A percentile compares a stretch with the other conserved stretches of the same genome.
phyloP scores from a whole-genome alignment of 2,888 invertebrate species.

The Aporophyla nigra region DNA sequence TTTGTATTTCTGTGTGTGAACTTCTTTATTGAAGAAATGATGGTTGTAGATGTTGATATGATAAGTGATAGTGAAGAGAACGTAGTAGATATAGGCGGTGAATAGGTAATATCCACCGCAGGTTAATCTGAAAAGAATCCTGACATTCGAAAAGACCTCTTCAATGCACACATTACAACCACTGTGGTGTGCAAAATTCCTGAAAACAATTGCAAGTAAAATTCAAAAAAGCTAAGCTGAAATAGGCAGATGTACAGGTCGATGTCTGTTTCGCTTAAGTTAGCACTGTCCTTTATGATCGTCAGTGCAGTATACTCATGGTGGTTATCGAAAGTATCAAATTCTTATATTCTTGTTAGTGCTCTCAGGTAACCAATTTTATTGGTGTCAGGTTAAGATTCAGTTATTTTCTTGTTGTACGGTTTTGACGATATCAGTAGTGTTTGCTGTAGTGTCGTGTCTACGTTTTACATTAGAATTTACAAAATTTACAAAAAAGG shows the following conservation, averaged over 20 bases:
- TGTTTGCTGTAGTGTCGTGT: slow-evolving; percentile 75
- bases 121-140: slow-evolving; percentile 41
- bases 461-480: slow-evolving; percentile 69
- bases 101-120: slow-evolving; percentile 3
- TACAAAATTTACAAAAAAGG: slow-evolving; percentile 73
- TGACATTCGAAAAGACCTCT: slow-evolving; percentile 39
- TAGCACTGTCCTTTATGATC: background rate
- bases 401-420: slow-evolving; percentile 18
- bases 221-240: slow-evolving; percentile 4
- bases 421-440: slow-evolving; percentile 35
- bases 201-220: slow-evolving; percentile 29
- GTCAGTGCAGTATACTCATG: background rate
- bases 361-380: background rate
- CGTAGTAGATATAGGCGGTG: slow-evolving; percentile 20
- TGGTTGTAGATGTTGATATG: slow-evolving; percentile 41
- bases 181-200: background rate
- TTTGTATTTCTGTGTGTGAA: slow-evolving; percentile 50
- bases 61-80: slow-evolving; percentile 42
- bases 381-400: background rate
- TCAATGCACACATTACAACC: slow-evolving; percentile 6
- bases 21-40: slow-evolving; percentile 33
- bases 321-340: background rate
- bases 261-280: background rate
- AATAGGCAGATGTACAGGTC: background rate
- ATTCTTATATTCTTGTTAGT: background rate